A percentile compares a stretch with the other conserved stretches of the same genome.
Evolutionary conservation across 2,113 vertebrate species (phyloP).

Genomic region (Phaetusa simplex): DNA sequence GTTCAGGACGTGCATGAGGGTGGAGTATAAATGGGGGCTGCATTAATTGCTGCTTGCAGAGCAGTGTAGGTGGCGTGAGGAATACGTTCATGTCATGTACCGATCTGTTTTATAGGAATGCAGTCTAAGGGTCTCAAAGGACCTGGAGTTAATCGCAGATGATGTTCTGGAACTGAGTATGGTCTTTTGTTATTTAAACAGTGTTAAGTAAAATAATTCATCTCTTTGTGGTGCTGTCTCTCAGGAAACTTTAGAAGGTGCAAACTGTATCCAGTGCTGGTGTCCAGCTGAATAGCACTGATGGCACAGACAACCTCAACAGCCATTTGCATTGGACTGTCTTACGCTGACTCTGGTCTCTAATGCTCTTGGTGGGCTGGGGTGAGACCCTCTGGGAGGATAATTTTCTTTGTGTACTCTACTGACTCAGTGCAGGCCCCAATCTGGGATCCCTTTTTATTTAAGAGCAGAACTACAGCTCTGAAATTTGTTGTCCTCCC

Average conservation of each 20-base stretch:
- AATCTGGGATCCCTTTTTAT: background rate
- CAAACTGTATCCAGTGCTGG: background rate
- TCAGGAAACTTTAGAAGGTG: background rate
- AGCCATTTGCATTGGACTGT: background rate
- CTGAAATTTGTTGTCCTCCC: background rate
- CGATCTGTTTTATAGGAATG: background rate
- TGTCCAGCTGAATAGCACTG: background rate
- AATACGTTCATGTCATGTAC: fast-evolving
- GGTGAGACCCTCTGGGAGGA: background rate
- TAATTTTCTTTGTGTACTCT: background rate
- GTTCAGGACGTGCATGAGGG: background rate
- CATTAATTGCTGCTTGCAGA: background rate
- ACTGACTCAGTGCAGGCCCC: background rate
- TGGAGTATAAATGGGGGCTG: background rate
- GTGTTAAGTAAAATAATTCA: background rate
- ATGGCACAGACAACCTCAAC: background rate
- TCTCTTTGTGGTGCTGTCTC: background rate
- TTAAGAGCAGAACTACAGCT: background rate
- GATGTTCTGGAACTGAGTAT: background rate
- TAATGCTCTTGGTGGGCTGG: background rate
- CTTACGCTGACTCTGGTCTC: background rate
- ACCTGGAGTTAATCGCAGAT: background rate
- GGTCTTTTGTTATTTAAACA: background rate
- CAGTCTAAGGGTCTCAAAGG: background rate
- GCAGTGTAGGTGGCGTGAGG: background rate